These are phyloP conservation scores for Sialia sialis DNA, from an alignment of 2,113 vertebrate species.

Conservation along the genomic window DNA sequence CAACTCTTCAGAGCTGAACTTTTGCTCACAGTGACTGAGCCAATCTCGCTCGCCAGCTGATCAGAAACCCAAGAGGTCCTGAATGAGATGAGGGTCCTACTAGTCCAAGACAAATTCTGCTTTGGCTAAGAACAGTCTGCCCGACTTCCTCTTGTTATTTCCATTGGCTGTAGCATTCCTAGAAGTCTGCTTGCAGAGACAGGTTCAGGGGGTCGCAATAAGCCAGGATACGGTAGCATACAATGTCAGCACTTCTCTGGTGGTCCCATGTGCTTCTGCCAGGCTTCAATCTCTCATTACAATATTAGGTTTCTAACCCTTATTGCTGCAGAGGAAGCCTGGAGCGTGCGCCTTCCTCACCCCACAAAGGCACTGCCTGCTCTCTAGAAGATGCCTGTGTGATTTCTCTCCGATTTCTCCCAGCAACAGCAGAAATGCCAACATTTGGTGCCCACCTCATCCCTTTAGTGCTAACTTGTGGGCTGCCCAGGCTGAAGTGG, in stretches of 20 bases:
- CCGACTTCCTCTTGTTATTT: constrained; percentile 40
- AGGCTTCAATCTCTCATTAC: constrained; percentile 25
- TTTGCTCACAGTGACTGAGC: neutral
- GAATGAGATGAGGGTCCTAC: neutral
- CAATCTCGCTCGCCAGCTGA: rapidly evolving
- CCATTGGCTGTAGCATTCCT: neutral
- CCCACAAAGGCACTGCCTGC: neutral
- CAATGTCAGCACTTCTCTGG: constrained; percentile 49
- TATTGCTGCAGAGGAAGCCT: neutral
- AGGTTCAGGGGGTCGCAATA: neutral
- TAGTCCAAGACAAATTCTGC: neutral
- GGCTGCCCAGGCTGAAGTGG: neutral
- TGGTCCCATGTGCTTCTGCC: constrained; percentile 43
- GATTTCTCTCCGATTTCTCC: neutral
- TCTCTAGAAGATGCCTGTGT: rapidly evolving
- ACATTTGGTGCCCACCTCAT: neutral
- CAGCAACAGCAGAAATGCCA: neutral
- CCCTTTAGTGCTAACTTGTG: neutral
- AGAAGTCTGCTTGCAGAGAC: neutral
- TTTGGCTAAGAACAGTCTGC: neutral
- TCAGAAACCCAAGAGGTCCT: neutral
- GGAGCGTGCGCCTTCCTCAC: rapidly evolving
- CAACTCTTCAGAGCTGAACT: neutral
- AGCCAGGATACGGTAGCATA: neutral
- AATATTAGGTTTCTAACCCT: constrained; percentile 38